These are phyloP conservation scores for Andrena praecox DNA, from an alignment of 2,888 invertebrate genomes.

Conservation along the genomic window DNA sequence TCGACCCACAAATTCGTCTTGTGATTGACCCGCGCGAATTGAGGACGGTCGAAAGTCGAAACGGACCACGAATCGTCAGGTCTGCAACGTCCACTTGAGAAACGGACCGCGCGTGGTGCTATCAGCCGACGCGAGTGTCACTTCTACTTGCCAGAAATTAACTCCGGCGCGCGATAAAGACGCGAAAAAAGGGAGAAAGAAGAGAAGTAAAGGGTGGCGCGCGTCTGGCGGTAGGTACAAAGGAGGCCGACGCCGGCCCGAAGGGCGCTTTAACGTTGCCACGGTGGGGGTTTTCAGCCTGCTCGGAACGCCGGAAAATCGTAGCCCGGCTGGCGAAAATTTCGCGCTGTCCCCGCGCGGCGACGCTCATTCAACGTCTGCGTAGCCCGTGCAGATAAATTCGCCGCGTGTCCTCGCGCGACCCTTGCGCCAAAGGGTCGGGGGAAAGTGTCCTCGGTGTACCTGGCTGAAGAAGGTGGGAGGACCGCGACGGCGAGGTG, in stretches of 20 bases:
- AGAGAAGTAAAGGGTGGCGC: not conserved
- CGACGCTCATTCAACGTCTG: slow-evolving; percentile 27
- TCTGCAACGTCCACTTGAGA: not conserved
- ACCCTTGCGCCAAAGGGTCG: not conserved
- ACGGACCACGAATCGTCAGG: not conserved
- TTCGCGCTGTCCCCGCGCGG: slow-evolving; percentile 4
- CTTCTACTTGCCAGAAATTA: slow-evolving; percentile 30
- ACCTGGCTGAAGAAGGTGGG: slow-evolving; percentile 45
- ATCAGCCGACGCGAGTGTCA: not conserved
- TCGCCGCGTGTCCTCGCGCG: slow-evolving; percentile 14
- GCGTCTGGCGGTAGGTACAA: slow-evolving; percentile 38
- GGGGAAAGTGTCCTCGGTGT: not conserved
- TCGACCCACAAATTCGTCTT: too few species aligned
- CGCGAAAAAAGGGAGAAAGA: not conserved
- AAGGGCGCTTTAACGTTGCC: slow-evolving; percentile 34
- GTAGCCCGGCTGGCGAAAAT: slow-evolving; percentile 35
- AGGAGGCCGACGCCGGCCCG: slow-evolving; percentile 21
- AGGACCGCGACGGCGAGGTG: slow-evolving; percentile 3
- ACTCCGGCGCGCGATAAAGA: slow-evolving; percentile 12
- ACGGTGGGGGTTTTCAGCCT: slow-evolving; percentile 18
- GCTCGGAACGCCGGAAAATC: slow-evolving; percentile 43
- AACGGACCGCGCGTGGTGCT: not conserved
- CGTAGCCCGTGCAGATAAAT: slow-evolving; percentile 31
- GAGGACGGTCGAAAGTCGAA: too few species aligned
- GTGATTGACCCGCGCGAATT: too few species aligned